These are phyloP conservation scores for Entelurus aequoreus DNA, from an alignment of 2,113 vertebrate genomes.

Conservation along the genomic window DNA sequence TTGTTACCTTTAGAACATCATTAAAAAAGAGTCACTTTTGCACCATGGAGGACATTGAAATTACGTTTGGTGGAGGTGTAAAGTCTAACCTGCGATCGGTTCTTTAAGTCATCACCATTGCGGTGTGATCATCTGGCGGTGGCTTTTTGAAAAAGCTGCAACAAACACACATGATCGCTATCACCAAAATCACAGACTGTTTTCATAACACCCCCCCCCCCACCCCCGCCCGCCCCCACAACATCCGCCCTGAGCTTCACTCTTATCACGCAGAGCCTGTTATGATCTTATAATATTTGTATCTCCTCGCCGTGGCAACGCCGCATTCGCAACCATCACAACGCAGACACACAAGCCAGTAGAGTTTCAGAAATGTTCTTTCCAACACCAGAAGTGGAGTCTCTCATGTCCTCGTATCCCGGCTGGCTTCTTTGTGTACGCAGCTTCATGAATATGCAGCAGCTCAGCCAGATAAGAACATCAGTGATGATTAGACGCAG, in stretches of 20 bases:
- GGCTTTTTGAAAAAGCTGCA: not conserved
- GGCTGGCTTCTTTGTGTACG: not conserved
- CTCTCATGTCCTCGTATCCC: not conserved
- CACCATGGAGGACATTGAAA: too few species aligned
- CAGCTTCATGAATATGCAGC: constrained; percentile 1
- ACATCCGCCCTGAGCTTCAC: not conserved
- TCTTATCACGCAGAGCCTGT: not conserved
- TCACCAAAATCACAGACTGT: not conserved
- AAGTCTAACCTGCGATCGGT: too few species aligned
- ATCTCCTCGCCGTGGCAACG: not conserved
- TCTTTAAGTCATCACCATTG: too few species aligned
- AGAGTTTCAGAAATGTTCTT: too few species aligned
- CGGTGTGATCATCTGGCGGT: not conserved
- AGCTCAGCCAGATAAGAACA: not conserved
- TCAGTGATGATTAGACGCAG: not conserved
- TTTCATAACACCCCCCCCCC: not conserved
- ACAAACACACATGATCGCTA: not conserved
- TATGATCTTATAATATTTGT: not conserved
- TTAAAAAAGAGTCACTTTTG: too few species aligned
- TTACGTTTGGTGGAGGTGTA: too few species aligned
- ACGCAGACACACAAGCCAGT: too few species aligned
- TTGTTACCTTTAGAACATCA: too few species aligned
- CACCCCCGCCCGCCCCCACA: too few species aligned
- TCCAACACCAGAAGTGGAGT: too few species aligned
- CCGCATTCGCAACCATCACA: not conserved